A percentile compares a stretch with the other conserved stretches of the same genome.
Conservation (phyloP, 2,113 vertebrate genomes). For the Rhizomys pruinosus region DNA sequence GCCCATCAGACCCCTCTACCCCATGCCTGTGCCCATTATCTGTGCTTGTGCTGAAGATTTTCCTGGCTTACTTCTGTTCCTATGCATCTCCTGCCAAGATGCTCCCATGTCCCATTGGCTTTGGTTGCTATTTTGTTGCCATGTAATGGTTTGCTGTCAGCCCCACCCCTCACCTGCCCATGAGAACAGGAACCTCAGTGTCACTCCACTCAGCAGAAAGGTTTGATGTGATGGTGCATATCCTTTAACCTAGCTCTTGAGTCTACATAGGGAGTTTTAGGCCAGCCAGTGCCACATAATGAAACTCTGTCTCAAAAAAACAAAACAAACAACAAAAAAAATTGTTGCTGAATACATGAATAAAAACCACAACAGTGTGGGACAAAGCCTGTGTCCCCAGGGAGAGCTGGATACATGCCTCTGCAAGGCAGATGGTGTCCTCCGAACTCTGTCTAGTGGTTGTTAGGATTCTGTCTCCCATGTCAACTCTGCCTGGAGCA, state of each 20-base stretch:
- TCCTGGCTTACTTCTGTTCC: rapidly evolving
- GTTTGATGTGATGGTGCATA: too few species aligned
- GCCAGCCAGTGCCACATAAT: too few species aligned
- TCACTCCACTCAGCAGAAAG: not conserved
- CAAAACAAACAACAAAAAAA: too few species aligned
- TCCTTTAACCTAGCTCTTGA: too few species aligned
- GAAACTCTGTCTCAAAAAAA: too few species aligned
- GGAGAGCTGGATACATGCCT: rapidly evolving
- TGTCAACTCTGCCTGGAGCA: rapidly evolving
- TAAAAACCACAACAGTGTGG: rapidly evolving
- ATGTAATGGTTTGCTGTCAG: not conserved
- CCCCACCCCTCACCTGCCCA: rapidly evolving
- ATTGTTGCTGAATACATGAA: rapidly evolving
- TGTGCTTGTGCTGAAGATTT: too few species aligned
- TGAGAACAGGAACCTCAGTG: not conserved
- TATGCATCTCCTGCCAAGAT: rapidly evolving
- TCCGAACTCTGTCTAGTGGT: not conserved
- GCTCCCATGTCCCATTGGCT: too few species aligned
- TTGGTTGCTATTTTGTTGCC: rapidly evolving
- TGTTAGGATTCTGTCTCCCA: rapidly evolving
- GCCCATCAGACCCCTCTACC: too few species aligned
- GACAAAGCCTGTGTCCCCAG: too few species aligned
- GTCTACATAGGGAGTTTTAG: too few species aligned
- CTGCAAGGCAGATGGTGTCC: not conserved
- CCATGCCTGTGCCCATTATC: not conserved